Percentiles rank a stretch among this genome's conserved stretches.
Evolutionary conservation across 2,113 vertebrate species (phyloP).

Genomic region (Pungitius pungitius): DNA sequence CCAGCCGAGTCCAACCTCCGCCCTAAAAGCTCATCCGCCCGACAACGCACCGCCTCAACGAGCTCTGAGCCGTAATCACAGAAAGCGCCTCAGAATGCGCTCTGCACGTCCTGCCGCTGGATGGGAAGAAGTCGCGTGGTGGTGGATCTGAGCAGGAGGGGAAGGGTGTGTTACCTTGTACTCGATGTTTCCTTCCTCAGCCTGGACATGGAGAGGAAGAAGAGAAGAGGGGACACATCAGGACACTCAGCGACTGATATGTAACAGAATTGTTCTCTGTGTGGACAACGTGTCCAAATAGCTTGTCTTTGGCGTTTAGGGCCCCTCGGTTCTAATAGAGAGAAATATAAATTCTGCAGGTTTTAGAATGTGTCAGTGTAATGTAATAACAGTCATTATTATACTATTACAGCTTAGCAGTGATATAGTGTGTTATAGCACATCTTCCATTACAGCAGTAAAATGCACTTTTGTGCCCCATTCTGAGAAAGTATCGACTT

Average conservation of each 20-base stretch:
- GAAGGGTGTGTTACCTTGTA: constrained; percentile 86
- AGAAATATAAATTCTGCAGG: neutral
- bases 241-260: neutral
- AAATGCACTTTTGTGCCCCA: neutral
- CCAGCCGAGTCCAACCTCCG: neutral
- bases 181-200: constrained; percentile 98
- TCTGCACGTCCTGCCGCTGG: neutral
- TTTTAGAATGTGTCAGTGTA: neutral
- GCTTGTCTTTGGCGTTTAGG: neutral
- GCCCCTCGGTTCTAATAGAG: neutral
- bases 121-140: neutral
- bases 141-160: neutral
- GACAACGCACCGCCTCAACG: neutral
- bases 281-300: neutral
- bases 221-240: constrained; percentile 13
- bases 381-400: neutral
- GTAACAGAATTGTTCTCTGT: too few relatives aligned
- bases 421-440: neutral
- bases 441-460: neutral
- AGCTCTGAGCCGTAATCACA: neutral
- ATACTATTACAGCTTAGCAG: neutral
- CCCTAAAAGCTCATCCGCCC: neutral
- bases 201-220: constrained; percentile 80
- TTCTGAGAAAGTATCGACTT: neutral
- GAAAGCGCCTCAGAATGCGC: neutral